These are phyloP conservation scores for Zaprionus lachaisei DNA, from an alignment of 1,140 invertebrate species.

Conservation along the genomic window DNA sequence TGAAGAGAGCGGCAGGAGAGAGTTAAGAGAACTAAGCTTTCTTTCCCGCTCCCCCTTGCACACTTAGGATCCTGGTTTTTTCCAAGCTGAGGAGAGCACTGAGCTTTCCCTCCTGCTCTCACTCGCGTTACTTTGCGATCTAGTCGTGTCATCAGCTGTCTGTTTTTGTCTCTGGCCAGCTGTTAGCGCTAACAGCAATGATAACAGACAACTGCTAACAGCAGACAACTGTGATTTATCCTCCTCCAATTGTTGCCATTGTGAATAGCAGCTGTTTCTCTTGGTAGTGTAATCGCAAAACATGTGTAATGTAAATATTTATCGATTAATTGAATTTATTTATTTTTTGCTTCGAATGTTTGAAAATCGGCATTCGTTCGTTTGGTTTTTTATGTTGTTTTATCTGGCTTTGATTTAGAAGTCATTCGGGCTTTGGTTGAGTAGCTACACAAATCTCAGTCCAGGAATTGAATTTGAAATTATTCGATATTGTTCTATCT, in stretches of 20 bases:
- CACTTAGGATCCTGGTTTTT: background rate
- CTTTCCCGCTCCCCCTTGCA: background rate
- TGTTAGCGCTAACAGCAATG: slow-evolving; percentile 14
- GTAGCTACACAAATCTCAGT: slow-evolving; percentile 3
- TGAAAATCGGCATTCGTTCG: background rate
- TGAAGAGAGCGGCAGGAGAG: background rate
- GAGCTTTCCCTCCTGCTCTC: background rate
- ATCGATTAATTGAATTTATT: slow-evolving; percentile 15
- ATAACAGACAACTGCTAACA: background rate
- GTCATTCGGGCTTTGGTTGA: slow-evolving; percentile 28
- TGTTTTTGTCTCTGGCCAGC: background rate
- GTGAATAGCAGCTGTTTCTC: slow-evolving; percentile 1
- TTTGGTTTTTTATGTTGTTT: background rate
- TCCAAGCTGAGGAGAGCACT: too few species aligned
- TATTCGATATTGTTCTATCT: slow-evolving; percentile 29
- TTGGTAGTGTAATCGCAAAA: background rate
- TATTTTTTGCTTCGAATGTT: background rate
- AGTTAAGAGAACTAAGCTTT: background rate
- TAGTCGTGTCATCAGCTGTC: background rate
- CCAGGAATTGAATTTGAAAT: slow-evolving; percentile 29
- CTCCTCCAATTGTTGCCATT: background rate
- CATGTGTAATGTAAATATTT: slow-evolving; percentile 7
- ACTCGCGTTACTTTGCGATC: background rate
- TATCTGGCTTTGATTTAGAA: slow-evolving; percentile 13
- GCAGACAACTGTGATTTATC: background rate